phyloP scores from a whole-genome alignment of 2,797 vertebrate species.

The Tangara arthus region DNA sequence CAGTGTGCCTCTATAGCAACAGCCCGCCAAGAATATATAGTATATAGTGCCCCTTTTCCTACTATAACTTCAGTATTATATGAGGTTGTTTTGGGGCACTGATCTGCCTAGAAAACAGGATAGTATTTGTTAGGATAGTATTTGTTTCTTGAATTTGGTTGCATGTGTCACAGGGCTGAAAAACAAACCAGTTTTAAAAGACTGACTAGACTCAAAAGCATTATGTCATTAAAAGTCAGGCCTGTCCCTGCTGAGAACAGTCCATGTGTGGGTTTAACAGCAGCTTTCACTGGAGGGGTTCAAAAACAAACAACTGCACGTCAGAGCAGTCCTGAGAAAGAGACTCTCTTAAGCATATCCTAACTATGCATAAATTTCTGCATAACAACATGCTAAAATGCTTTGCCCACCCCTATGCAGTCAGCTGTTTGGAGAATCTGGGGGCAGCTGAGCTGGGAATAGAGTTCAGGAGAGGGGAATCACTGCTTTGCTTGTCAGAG shows the following conservation, averaged over 20 bases:
- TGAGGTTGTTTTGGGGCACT: not conserved
- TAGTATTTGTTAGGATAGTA: not conserved
- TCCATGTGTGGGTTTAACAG: not conserved
- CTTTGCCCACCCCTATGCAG: not conserved
- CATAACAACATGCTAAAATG: not conserved
- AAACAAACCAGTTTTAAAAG: not conserved
- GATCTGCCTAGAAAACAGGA: not conserved
- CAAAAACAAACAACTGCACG: not conserved
- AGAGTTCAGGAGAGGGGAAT: not conserved
- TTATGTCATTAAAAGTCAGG: not conserved
- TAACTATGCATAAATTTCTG: not conserved
- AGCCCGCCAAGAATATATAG: not conserved
- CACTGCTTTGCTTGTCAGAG: not conserved
- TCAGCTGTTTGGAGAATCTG: not conserved
- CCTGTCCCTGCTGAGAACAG: not conserved
- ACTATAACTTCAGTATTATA: not conserved
- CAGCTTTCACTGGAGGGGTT: not conserved
- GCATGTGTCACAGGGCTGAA: not conserved
- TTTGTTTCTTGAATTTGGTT: not conserved
- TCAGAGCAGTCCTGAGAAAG: not conserved
- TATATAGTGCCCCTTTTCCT: not conserved
- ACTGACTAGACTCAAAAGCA: not conserved
- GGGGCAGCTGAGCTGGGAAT: not conserved
- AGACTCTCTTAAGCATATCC: not conserved
- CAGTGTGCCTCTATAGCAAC: not conserved